Evolutionary conservation across 2,888 invertebrate genomes (phyloP).

Genomic region (Dexiosoma caninum): DNA sequence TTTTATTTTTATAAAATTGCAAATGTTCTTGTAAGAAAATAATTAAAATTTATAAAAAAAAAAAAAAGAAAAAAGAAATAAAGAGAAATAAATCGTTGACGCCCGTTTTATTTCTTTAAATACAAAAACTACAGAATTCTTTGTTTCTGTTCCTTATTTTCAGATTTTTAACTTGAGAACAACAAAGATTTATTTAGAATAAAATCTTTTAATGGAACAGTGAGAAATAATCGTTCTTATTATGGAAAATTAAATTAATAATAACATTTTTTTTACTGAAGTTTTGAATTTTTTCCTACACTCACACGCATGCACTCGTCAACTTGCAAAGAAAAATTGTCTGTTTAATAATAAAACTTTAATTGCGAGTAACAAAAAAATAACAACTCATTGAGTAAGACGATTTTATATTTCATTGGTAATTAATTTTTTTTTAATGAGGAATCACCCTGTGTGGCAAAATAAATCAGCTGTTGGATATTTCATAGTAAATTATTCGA

Average conservation of each 20-base stretch:
- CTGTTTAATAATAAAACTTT: too few species aligned
- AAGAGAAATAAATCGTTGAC: slow-evolving; percentile 4
- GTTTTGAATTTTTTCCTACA: too few species aligned
- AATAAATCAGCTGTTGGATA: too few species aligned
- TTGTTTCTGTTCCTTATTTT: slow-evolving; percentile 9
- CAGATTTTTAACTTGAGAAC: background rate
- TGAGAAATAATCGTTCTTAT: background rate
- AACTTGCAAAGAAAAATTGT: too few species aligned
- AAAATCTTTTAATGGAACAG: background rate
- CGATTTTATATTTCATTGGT: too few species aligned
- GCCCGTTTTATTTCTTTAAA: slow-evolving; percentile 6
- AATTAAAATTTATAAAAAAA: background rate
- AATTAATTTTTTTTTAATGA: too few species aligned
- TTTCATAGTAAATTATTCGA: too few species aligned
- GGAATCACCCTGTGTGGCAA: too few species aligned
- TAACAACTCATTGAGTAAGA: too few species aligned
- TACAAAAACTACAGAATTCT: slow-evolving; percentile 14
- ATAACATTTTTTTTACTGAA: too few species aligned
- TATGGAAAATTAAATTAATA: background rate
- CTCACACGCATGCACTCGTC: too few species aligned
- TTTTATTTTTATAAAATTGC: background rate
- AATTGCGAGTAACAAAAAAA: too few species aligned
- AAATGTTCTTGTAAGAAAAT: slow-evolving; percentile 5
- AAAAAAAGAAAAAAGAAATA: background rate
- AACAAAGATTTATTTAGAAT: background rate